These are phyloP conservation scores for Erynnis tages DNA, from an alignment of 2,888 invertebrate species.

Conservation along the genomic window DNA sequence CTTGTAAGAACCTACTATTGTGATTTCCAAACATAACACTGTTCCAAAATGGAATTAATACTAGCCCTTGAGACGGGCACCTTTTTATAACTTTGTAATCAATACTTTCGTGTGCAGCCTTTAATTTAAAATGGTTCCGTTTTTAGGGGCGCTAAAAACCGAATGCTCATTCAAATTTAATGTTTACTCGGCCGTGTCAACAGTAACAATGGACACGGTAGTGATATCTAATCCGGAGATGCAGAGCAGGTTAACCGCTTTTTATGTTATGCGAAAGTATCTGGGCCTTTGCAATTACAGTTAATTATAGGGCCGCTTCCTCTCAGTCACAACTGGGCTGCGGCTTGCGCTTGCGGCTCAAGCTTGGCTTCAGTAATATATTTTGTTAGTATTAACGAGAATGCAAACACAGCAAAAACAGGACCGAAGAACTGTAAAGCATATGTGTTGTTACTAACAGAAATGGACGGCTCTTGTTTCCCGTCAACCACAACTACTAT, in stretches of 20 bases:
- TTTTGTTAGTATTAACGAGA: no score
- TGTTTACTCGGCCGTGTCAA: slow-evolving; percentile 21
- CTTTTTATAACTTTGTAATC: no score
- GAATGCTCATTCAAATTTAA: neutral
- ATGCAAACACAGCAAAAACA: no score
- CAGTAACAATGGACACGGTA: slow-evolving; percentile 43
- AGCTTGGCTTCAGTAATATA: neutral
- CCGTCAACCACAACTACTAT: no score
- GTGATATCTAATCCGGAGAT: slow-evolving; percentile 49
- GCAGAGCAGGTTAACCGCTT: slow-evolving; percentile 67
- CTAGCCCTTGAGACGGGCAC: no score
- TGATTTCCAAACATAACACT: no score
- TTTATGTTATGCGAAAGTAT: slow-evolving; percentile 66
- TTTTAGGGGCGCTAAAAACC: neutral
- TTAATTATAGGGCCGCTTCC: slow-evolving; percentile 67
- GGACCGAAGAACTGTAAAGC: no score
- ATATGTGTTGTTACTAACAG: no score
- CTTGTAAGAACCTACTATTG: no score
- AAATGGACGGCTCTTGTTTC: no score
- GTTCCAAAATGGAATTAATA: no score
- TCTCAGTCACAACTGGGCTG: slow-evolving; percentile 31
- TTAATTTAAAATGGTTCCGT: neutral
- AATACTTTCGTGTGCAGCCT: neutral
- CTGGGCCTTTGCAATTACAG: slow-evolving; percentile 52
- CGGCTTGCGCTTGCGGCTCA: neutral